A percentile compares a stretch with the other conserved stretches of the same genome.
These are phyloP conservation scores for Peromyscus attwateri DNA, from an alignment of 2,797 vertebrate species.

Conservation along the genomic window DNA sequence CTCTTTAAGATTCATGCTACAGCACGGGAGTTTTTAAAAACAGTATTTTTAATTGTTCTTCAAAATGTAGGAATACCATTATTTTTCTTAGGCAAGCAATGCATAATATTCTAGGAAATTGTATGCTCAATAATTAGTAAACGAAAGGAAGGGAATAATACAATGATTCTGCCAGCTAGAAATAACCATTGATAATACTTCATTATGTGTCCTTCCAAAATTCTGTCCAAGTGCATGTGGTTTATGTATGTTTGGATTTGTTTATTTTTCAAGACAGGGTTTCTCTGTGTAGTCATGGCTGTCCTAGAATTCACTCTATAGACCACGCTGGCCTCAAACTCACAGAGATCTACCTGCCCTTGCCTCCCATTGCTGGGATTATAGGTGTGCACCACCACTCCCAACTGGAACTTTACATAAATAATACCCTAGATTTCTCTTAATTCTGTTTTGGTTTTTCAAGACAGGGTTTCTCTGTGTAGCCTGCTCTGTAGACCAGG, in stretches of 20 bases:
- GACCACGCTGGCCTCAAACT: background rate
- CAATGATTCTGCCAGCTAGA: background rate
- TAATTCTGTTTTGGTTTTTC: background rate
- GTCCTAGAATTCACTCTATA: background rate
- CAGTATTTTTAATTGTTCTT: background rate
- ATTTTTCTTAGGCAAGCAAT: background rate
- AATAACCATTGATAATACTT: slow-evolving; percentile 23
- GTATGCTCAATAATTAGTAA: slow-evolving; percentile 19
- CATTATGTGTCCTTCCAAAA: slow-evolving; percentile 7
- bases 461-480: background rate
- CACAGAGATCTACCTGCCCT: background rate
- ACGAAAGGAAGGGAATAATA: slow-evolving; percentile 18
- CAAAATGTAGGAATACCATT: background rate
- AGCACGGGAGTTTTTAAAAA: background rate
- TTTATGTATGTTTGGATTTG: background rate
- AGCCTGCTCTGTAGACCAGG: background rate
- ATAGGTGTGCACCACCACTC: background rate
- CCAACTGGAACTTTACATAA: background rate
- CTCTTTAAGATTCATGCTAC: too few species aligned
- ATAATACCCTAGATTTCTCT: background rate
- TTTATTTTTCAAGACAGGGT: background rate
- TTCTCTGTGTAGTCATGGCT: background rate
- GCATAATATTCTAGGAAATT: slow-evolving; percentile 15
- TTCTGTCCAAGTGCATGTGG: background rate
- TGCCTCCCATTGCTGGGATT: background rate